Evolutionary conservation across 2,888 invertebrate species (phyloP), one percentile per base, ranked within the genome.

Genomic region (Arrhopalites spinosus): DNA sequence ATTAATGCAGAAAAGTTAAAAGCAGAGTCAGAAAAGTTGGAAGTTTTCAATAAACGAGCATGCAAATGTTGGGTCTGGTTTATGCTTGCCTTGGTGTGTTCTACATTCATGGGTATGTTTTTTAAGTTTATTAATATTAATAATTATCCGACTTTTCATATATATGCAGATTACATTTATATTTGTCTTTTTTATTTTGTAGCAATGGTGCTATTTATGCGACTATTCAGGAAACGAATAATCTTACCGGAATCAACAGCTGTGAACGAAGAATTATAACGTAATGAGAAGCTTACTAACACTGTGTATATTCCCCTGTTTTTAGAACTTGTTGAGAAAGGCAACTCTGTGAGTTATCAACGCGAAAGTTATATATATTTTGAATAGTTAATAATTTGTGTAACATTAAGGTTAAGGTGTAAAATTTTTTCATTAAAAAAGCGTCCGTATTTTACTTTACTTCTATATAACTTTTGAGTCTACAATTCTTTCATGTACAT

Each of bases 21-120:
- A 84, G 89, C 89, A 56, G 96, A 96, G 86, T 93, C 94, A 0
- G 90, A 91, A 59, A 90, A 93, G 83, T 87, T 97, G 50, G 91
- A 92, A 80, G 93, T 92, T 81, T 95, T 95, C 86, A 95, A 93
- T 27, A 90, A 90, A 79, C 91, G 92, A 78, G 93, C 93, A 0
- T 96, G 95, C 90, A 94, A 94, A 84, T 97, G 96, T 86, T 96
- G 96, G 95, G 90, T 96, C 81, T 96, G 96, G 95, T 86, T 96
- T 50, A 92, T 96, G 92, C 88, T 97, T 73, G 89, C 91, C 7
- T 87, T 94, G 68, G 96, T 97, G 66, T 89, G 94, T 85, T 88
- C 91, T 75, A 91, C 94, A 83, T 97, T 97, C 87, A 91, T 97
- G 78, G 93, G 94, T 94, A 87, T 90, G 92, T 88, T 29, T 43